Base-by-base conservation (phyloP, 2,888 invertebrate species). In the Rhagophthalmus giganteus region DNA sequence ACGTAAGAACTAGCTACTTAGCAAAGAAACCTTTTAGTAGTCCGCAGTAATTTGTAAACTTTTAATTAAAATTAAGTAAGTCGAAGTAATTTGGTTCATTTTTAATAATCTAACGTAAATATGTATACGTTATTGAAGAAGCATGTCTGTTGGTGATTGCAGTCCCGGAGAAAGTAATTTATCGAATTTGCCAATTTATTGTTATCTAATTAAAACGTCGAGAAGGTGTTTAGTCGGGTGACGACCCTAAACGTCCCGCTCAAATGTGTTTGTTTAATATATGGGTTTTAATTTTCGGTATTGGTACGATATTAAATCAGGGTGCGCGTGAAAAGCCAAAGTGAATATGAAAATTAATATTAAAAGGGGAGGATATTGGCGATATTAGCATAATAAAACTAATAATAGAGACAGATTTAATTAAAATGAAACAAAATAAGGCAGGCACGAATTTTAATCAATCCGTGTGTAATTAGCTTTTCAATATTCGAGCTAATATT, bases 381-480 rank as follows among this genome's bases (percentile, higher is more conserved):
- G 34, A 34, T 51, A 45, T 51, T 45, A 45, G 39, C 39, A 45
- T 45, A 51, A 51, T 34, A 51, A 45, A 48, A 48, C 53, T 42
- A 48, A 48, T 48, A 53, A 53, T 44, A 48, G 48, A 41, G 48
- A 44, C 39, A 44, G 34, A 53, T 53, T 49, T 54, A 54, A 54
- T 54, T 54, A 54, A 49, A 49, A 44, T 35, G 44, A 39, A 47
- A 53, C 47, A 47, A 47, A 48, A 48, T 41, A 48, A 54, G 35
- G 44, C 44, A 27, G 20, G 48, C 26, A 14, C 28, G 51, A 60
- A 59, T 60, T 59, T 60, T 60, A 60, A 60, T 64, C 60, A 63
- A 60, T 57, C 54, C 56, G 54, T 54, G 53, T 57, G 58, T 59
- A 64, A 64, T 63, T 59, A 62, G 61, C 58, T 64, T 64, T 64